phyloP scores from a whole-genome alignment of 1,140 invertebrate species.

The Patella vulgata region DNA sequence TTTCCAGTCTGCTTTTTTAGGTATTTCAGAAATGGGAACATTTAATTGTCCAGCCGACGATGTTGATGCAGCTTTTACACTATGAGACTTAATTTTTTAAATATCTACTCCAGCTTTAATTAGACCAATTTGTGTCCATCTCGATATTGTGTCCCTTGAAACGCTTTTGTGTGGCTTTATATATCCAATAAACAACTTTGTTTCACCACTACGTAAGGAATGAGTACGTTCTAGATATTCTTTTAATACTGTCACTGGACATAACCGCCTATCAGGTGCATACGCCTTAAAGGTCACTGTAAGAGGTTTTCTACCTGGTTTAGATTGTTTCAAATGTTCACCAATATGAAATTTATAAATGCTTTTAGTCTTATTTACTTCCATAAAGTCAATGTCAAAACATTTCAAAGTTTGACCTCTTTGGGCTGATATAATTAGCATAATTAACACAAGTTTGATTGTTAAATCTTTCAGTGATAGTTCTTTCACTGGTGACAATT shows the following conservation, averaged over 20 bases:
- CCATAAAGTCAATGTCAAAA: conserved; percentile 17
- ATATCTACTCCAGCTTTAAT: conserved; percentile 19
- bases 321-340: conserved; percentile 16
- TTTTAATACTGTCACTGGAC: conserved; percentile 6
- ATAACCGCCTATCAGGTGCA: not conserved
- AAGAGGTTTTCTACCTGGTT: conserved; percentile 11
- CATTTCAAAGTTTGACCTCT: conserved; percentile 20
- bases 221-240: conserved; percentile 19
- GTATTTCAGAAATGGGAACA: no score
- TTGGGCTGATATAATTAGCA: conserved; percentile 11
- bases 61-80: conserved; percentile 17
- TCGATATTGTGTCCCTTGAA: conserved; percentile 3
- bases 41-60: no score
- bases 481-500: conserved; percentile 4
- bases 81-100: conserved; percentile 14
- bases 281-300: not conserved
- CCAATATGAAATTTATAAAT: conserved; percentile 9
- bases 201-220: not conserved
- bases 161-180: conserved; percentile 16
- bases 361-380: not conserved
- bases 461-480: no score
- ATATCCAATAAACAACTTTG: conserved; percentile 16
- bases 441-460: conserved; percentile 5
- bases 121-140: conserved; percentile 20
- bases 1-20: no score